Evolutionary conservation across 2,797 vertebrate genomes (phyloP), one percentile per base, ranked within the genome.

Genomic region (Phrynocephalus forsythii): DNA sequence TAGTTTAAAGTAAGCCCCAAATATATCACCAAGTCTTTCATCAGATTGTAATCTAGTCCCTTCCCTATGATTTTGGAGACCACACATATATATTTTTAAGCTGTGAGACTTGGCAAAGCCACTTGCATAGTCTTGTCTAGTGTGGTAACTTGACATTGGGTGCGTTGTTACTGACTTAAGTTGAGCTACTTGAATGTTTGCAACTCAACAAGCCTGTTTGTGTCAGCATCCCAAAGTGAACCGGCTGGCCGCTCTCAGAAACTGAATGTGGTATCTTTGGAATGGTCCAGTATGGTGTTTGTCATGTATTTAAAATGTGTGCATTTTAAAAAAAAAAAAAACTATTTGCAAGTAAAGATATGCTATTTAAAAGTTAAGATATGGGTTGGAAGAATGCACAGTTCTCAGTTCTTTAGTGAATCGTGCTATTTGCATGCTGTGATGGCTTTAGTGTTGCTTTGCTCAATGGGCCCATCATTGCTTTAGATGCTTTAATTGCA

Each of bases 41-140:
- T 86, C 84, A 63, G 15, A 52, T 63, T 66, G 60, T 22, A 73
- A 28, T 63, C n/a, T 28, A 50, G 33, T 50, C 1, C 16, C 56
- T 80, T 80, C 69, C 68, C 56, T 76, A 69, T 38, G 66, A 76
- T 73, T 73, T 67, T 67, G 44, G 69, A 79, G 22, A 44, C 44
- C 10, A 7, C 5, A 9, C 71, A 67, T 56, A 67, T 73, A 13
- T 66, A 30, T 38, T 4, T 76, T 68, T 75, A 22, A 81, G 71
- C 78, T 75, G 69, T 84, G 83, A 85, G 78, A 88, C 28, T 87
- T 85, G 87, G n/a, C 80, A 91, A 87, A 91, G 8, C 22, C 83
- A 67, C 0, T 20, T 26, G 73, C 0, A 5, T 83, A 79, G 26
- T 44, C 91, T 5, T 82, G 77, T 66, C 2, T 52, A 79, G 79